Conservation (phyloP, 1,140 invertebrate genomes). For the Drosophila bipectinata region DNA sequence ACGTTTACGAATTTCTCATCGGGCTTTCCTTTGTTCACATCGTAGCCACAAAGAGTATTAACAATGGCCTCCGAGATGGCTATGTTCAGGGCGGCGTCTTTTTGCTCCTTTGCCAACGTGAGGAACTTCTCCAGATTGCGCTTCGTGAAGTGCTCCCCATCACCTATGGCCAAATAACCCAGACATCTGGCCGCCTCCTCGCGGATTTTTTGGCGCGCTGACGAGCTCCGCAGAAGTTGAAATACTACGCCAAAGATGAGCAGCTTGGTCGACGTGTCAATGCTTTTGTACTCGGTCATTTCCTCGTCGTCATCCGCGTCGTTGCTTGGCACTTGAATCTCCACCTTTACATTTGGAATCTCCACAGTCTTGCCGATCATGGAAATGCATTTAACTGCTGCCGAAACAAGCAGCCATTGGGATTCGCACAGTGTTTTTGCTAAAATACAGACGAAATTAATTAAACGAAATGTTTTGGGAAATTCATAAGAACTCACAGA, state of each 20-base stretch:
- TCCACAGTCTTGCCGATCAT: conserved; percentile 79
- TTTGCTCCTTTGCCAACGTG: conserved; percentile 68
- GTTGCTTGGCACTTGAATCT: conserved; percentile 59
- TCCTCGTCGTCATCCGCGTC: conserved; percentile 66
- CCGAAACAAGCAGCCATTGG: conserved; percentile 79
- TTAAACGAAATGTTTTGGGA: neutral
- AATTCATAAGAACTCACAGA: conserved; percentile 41
- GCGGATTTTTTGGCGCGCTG: conserved; percentile 71
- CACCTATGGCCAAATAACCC: conserved; percentile 80
- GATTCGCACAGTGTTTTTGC: conserved; percentile 74
- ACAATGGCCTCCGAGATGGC: conserved; percentile 82
- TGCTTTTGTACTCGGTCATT: conserved; percentile 64
- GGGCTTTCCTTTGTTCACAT: conserved; percentile 84
- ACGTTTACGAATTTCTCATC: conserved; percentile 87
- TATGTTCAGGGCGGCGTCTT: conserved; percentile 82
- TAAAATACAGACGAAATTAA: conserved; percentile 2
- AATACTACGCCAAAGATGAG: conserved; percentile 74
- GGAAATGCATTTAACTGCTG: conserved; percentile 80
- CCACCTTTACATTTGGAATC: conserved; percentile 77
- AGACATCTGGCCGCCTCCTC: conserved; percentile 80
- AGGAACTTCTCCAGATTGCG: conserved; percentile 78
- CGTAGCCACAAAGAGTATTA: conserved; percentile 83
- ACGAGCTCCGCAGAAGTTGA: conserved; percentile 70
- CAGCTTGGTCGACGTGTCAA: conserved; percentile 68
- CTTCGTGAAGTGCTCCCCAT: conserved; percentile 77